Conservation (phyloP, 2,113 vertebrate genomes). For the Chloroceryle aenea region DNA sequence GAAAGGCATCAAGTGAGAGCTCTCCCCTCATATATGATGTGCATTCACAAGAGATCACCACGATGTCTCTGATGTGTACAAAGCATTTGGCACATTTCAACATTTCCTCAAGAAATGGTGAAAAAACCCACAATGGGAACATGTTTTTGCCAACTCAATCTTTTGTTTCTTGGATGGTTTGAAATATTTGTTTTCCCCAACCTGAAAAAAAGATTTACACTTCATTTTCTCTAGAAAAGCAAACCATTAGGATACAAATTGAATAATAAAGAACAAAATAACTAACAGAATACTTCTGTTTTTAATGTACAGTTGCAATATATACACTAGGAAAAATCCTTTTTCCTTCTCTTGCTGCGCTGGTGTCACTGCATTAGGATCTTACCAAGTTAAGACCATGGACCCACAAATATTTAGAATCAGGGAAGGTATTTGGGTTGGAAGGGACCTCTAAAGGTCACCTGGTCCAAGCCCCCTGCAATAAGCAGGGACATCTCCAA, state of each 20-base stretch:
- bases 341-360: neutral
- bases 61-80: neutral
- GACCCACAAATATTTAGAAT: neutral
- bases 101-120: neutral
- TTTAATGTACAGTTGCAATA: neutral
- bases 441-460: too few relatives aligned
- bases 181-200: neutral
- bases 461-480: too few relatives aligned
- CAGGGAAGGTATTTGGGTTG: too few relatives aligned
- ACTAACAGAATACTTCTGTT: neutral
- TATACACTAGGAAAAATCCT: neutral
- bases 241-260: neutral
- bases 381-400: neutral
- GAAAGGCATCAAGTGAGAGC: neutral
- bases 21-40: neutral
- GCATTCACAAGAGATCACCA: neutral
- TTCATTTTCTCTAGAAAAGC: too few relatives aligned
- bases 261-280: neutral
- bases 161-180: neutral
- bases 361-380: neutral
- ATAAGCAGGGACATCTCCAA: too few relatives aligned
- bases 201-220: neutral
- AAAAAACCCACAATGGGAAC: accelerated
- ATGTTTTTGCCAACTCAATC: neutral
- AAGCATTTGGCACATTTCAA: neutral